phyloP scores from a whole-genome alignment of 2,113 vertebrate species.

The Bubo scandiacus region DNA sequence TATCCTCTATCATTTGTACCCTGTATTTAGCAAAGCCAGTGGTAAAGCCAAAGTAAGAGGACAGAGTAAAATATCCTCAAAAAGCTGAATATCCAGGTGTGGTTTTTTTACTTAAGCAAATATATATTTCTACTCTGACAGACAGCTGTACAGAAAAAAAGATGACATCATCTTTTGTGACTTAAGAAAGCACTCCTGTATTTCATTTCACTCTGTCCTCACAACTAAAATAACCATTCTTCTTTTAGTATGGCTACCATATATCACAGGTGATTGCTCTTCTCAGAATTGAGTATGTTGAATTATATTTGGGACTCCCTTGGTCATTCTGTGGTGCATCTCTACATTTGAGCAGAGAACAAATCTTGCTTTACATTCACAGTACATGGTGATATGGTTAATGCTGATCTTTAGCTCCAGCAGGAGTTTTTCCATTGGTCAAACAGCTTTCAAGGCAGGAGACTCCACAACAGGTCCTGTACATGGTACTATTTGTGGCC shows the following conservation, averaged over 20 bases:
- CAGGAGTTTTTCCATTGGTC: background rate
- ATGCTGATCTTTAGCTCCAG: background rate
- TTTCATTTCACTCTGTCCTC: background rate
- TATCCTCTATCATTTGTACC: background rate
- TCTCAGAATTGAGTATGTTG: background rate
- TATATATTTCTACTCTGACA: background rate
- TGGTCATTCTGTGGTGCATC: background rate
- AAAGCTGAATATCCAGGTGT: background rate
- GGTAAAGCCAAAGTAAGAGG: background rate
- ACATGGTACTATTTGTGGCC: background rate
- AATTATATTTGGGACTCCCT: background rate
- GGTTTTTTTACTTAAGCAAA: background rate
- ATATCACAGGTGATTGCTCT: background rate
- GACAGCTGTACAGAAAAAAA: background rate
- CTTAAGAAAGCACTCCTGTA: background rate
- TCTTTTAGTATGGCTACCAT: background rate
- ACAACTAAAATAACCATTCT: background rate
- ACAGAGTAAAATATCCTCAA: background rate
- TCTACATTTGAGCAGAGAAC: background rate
- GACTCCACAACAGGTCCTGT: background rate
- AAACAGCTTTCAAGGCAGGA: background rate
- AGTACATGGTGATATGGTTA: fast-evolving
- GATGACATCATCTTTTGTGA: background rate
- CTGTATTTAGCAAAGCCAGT: background rate
- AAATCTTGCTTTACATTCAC: background rate